Conservation (phyloP, 2,888 invertebrate species). For the Ephialtes manifestator region DNA sequence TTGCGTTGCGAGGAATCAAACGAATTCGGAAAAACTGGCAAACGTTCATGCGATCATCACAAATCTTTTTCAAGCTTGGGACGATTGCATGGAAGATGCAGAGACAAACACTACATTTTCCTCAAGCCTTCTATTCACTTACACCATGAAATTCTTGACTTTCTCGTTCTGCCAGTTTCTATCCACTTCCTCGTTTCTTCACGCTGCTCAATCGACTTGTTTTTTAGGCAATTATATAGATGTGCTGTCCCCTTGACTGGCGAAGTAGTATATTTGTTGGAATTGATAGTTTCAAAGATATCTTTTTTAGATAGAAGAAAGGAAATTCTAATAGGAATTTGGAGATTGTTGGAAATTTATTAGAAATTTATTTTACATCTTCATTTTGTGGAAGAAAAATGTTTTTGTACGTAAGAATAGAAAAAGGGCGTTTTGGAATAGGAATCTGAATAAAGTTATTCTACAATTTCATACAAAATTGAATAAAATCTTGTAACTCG, state of each 20-base stretch:
- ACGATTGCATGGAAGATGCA: background rate
- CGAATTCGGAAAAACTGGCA: constrained; percentile 18
- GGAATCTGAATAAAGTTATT: too few species aligned
- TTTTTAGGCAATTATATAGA: background rate
- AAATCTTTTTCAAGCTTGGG: background rate
- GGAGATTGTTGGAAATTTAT: too few species aligned
- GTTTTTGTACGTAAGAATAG: too few species aligned
- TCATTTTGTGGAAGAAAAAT: too few species aligned
- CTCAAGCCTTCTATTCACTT: background rate
- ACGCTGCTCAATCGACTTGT: background rate
- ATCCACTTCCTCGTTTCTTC: background rate
- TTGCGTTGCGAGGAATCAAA: constrained; percentile 32
- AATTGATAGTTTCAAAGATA: too few species aligned
- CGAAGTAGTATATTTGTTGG: too few species aligned
- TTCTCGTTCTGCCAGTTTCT: constrained; percentile 23
- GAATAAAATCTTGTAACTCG: too few species aligned
- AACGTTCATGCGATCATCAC: constrained; percentile 24
- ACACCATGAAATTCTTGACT: background rate
- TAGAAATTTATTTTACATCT: too few species aligned
- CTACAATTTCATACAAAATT: too few species aligned
- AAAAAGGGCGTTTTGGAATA: too few species aligned
- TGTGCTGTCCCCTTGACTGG: background rate
- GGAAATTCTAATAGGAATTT: too few species aligned
- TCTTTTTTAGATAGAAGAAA: too few species aligned
- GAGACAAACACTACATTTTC: constrained; percentile 5